phyloP scores from a whole-genome alignment of 2,113 vertebrate species.

The Corythornis vintsioides region DNA sequence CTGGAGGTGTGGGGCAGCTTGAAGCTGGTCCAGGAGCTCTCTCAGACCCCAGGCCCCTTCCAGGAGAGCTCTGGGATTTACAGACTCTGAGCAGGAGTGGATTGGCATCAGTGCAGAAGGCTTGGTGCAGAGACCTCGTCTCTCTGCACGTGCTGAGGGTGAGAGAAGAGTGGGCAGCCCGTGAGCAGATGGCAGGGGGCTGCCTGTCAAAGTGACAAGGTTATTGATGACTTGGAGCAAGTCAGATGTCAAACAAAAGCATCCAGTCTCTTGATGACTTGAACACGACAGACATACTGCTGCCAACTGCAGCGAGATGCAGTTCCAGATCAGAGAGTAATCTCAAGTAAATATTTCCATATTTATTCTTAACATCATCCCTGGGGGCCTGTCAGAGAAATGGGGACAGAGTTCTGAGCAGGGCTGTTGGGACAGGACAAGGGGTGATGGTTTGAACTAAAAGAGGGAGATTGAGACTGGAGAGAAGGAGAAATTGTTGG shows the following conservation, averaged over 20 bases:
- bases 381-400: background rate
- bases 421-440: background rate
- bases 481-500: background rate
- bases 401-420: background rate
- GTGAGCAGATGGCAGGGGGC: background rate
- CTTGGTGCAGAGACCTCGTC: rapidly evolving
- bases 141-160: background rate
- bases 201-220: background rate
- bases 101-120: background rate
- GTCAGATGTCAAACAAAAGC: background rate
- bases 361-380: background rate
- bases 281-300: background rate
- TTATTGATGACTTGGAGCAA: background rate
- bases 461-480: background rate
- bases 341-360: background rate
- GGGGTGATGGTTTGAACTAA: background rate
- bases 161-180: background rate
- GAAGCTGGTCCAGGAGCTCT: background rate
- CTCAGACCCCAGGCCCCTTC: background rate
- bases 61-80: background rate
- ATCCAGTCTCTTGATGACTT: background rate
- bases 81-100: background rate
- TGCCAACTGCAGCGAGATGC: background rate
- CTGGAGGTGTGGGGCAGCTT: background rate
- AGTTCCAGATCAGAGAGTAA: background rate